Conservation (phyloP, 2,113 vertebrate genomes). For the Channa argus region DNA sequence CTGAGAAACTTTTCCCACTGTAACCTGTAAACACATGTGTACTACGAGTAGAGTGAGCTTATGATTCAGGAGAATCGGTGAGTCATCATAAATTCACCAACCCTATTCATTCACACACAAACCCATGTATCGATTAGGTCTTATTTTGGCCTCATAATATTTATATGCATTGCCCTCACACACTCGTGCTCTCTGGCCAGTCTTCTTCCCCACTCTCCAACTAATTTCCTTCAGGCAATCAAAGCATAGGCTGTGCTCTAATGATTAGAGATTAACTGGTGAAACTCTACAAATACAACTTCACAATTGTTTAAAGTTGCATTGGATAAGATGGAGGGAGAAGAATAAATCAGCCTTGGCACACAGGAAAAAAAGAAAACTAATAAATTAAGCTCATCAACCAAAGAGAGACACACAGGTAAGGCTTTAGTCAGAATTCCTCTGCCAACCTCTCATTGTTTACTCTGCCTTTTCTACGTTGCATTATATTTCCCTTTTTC, state of each 20-base stretch:
- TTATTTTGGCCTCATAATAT: conserved; percentile 4
- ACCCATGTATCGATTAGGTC: conserved; percentile 12
- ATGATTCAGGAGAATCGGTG: conserved; percentile 43
- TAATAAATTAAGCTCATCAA: conserved; percentile 26
- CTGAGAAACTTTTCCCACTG: no score
- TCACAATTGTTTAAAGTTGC: background rate
- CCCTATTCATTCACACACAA: conserved; percentile 14
- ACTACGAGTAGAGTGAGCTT: conserved; percentile 2
- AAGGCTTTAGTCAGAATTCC: conserved; percentile 39
- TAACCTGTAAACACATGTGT: no score
- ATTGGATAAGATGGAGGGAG: background rate
- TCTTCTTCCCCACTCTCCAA: background rate
- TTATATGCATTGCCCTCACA: background rate
- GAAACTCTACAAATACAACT: background rate
- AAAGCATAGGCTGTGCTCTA: background rate
- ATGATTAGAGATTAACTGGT: conserved; percentile 6
- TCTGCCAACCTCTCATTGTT: conserved; percentile 26
- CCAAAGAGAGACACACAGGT: background rate
- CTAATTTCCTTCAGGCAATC: conserved; percentile 4
- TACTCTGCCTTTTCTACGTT: conserved; percentile 36
- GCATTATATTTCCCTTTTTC: conserved; percentile 26
- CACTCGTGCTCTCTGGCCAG: background rate
- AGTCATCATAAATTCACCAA: conserved; percentile 26
- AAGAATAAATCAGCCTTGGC: background rate
- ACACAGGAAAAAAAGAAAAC: background rate